Evolutionary conservation across 2,888 invertebrate species (phyloP), one percentile per base, ranked within the genome.

Genomic region (Caprella mutica): DNA sequence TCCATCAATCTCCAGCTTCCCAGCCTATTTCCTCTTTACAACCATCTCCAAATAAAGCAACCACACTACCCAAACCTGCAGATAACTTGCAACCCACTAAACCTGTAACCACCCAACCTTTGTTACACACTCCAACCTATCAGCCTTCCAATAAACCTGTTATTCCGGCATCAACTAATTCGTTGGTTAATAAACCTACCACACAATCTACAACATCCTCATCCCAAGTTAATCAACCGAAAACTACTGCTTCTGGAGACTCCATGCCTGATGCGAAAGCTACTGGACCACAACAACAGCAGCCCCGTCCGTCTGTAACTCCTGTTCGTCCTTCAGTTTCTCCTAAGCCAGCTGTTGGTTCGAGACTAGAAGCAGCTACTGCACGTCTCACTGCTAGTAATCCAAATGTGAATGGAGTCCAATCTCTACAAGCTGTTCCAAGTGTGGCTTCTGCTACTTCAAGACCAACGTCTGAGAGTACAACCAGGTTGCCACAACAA

Each of bases 371-470:
- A 29, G 48, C 48, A 5, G 48, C 48, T 26, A 29, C 48, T 30
- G 48, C 48, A 4, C 27, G 48, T 5, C 48, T 48, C 30, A 48
- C 48, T 1, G 48, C 48, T 24, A 48, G 30, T 17, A 27, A 48
- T 23, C 61, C 61, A 29, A 61, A 58, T 21, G 58, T 61, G n/a
- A 61, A 61, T 43, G 61, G 61, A 8, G 61, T 61, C n/a, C 61
- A 57, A 42, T 50, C 27, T 21, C 26, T 27, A n/a, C 21, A 24
- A 1, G 23, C 43, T 43, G 17, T 9, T 43, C 23, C 43, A 24
- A 43, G 5, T 19, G 19, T 24, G 21, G 51, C 23, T 12, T 14
- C 51, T 19, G 23, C 24, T 19, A 5, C 51, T 51, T 21, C 35
- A 21, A 51, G 24, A 35, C 23, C 19, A 44, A 24, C n/a, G n/a